Percentiles rank a stretch among this genome's conserved stretches.
These are phyloP conservation scores for Ptiloglossa arizonensis DNA, from an alignment of 1,140 invertebrate genomes.

Conservation along the genomic window DNA sequence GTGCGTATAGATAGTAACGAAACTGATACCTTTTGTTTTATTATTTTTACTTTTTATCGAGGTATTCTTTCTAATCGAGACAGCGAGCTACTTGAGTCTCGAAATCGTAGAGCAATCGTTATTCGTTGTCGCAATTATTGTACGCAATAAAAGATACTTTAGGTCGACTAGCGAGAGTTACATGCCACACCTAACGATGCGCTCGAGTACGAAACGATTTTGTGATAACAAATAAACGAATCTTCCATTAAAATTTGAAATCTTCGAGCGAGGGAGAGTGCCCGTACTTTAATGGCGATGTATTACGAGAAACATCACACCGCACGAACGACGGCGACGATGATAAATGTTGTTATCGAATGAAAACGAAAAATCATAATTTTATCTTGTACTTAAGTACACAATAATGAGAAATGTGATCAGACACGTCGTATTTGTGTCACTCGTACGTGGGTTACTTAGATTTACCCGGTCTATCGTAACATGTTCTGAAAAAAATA, in stretches of 20 bases:
- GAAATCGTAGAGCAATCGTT: slow-evolving; percentile 15
- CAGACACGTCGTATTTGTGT: slow-evolving; percentile 52
- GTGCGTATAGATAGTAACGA: background rate
- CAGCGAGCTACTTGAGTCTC: background rate
- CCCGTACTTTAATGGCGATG: background rate
- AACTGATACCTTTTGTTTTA: background rate
- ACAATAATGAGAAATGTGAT: slow-evolving; percentile 56
- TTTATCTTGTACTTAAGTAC: slow-evolving; percentile 45
- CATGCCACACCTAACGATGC: slow-evolving; percentile 7
- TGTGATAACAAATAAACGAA: slow-evolving; percentile 46
- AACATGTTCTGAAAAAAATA: slow-evolving; percentile 35
- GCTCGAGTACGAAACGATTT: slow-evolving; percentile 25
- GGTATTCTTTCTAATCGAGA: background rate
- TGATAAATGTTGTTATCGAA: slow-evolving; percentile 26
- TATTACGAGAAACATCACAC: background rate
- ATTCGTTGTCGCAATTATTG: slow-evolving; percentile 6
- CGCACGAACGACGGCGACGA: background rate
- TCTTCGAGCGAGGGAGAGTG: background rate
- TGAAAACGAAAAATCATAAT: slow-evolving; percentile 29
- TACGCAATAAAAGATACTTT: slow-evolving; percentile 25
- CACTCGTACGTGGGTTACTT: slow-evolving; percentile 50
- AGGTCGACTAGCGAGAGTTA: slow-evolving; percentile 38
- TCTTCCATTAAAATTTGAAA: slow-evolving; percentile 42
- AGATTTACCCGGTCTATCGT: slow-evolving; percentile 40
- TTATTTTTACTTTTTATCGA: background rate